Conservation (phyloP, 2,113 vertebrate species). For the Clarias gariepinus region DNA sequence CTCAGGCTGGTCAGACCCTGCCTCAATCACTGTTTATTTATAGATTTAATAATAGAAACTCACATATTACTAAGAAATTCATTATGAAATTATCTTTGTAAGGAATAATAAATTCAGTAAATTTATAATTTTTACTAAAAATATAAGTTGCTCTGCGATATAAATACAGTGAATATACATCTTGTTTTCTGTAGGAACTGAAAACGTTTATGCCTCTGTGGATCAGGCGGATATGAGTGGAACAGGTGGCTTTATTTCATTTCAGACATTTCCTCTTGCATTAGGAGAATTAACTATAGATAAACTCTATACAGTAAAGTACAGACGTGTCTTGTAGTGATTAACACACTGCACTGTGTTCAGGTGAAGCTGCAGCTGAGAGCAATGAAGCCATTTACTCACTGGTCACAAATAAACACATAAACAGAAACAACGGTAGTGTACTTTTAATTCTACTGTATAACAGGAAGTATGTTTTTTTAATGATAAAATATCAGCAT, state of each 20-base stretch:
- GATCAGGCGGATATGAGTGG: background rate
- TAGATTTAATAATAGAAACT: background rate
- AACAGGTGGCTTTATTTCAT: background rate
- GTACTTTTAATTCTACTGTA: too few species aligned
- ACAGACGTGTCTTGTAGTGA: constrained; percentile 6
- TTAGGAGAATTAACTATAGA: background rate
- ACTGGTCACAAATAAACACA: too few species aligned
- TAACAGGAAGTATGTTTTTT: too few species aligned
- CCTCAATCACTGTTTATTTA: background rate
- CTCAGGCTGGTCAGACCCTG: too few species aligned
- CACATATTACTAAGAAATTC: background rate
- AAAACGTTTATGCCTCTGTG: background rate
- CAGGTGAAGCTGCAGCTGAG: too few species aligned
- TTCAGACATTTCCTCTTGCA: background rate
- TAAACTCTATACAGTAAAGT: constrained; percentile 1
- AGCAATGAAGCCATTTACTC: too few species aligned
- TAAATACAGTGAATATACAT: background rate
- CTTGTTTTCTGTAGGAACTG: background rate
- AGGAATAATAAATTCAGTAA: background rate
- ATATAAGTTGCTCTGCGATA: background rate
- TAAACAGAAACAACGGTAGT: too few species aligned
- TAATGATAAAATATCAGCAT: too few species aligned
- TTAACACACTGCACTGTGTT: too few species aligned
- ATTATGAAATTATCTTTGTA: background rate
- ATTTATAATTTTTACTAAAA: background rate